phyloP scores from a whole-genome alignment of 1,140 invertebrate species.

The Drosophila fuyamai region DNA sequence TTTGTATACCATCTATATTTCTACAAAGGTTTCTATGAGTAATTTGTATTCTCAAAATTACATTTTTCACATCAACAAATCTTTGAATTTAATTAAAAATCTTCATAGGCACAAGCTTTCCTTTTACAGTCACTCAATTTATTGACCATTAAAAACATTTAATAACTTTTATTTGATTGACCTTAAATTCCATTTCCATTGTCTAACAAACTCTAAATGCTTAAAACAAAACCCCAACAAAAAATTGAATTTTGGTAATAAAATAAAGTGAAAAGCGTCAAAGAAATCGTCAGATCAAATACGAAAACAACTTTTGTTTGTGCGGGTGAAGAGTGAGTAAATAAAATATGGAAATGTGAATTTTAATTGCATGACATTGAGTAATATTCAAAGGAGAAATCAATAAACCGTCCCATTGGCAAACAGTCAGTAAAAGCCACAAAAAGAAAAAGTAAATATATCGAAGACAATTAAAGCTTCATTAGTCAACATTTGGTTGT shows the following conservation, averaged over 20 bases:
- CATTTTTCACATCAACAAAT: background rate
- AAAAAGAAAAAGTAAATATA: slow-evolving; percentile 43
- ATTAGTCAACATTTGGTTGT: slow-evolving; percentile 48
- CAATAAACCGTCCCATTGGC: slow-evolving; percentile 39
- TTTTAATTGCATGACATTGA: slow-evolving; percentile 65
- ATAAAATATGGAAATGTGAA: slow-evolving; percentile 54
- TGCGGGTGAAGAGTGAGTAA: slow-evolving; percentile 52
- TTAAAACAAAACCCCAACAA: slow-evolving; percentile 6
- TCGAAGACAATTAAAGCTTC: slow-evolving; percentile 62
- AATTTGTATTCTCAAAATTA: background rate
- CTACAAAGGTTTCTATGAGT: too few relatives aligned
- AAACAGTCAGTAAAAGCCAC: slow-evolving; percentile 17
- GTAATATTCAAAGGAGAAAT: slow-evolving; percentile 25
- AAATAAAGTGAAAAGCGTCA: slow-evolving; percentile 34
- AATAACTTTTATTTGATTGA: slow-evolving; percentile 17
- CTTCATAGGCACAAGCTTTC: background rate
- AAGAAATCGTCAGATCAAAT: slow-evolving; percentile 49
- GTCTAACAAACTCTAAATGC: slow-evolving; percentile 5
- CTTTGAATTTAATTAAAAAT: background rate
- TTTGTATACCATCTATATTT: too few relatives aligned
- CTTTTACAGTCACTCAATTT: background rate
- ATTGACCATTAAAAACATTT: slow-evolving; percentile 11
- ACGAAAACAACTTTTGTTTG: slow-evolving; percentile 30
- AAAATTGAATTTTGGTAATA: slow-evolving; percentile 2
- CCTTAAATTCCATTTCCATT: slow-evolving; percentile 8